Evolutionary conservation across 1,140 invertebrate genomes (phyloP).

Genomic region (Drosophila dunni): DNA sequence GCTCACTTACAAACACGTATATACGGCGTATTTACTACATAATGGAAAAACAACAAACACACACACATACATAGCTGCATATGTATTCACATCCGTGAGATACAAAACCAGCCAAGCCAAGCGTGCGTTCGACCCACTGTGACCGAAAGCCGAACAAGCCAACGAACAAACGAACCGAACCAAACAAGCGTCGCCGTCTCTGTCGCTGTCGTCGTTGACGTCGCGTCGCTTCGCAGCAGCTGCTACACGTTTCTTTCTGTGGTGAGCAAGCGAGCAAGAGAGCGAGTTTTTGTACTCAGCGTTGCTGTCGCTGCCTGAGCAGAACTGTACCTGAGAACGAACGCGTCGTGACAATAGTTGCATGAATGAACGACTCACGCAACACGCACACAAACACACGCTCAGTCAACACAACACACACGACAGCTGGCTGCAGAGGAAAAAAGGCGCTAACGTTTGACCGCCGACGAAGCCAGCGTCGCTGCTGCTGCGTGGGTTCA

Average conservation of each 20-base stretch:
- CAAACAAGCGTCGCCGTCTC: constrained; percentile 3
- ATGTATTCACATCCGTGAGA: constrained; percentile 71
- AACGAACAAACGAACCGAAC: constrained; percentile 36
- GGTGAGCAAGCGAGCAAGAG: constrained; percentile 17
- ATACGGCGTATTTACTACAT: constrained; percentile 71
- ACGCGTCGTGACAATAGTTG: constrained; percentile 59
- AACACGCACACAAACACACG: constrained; percentile 36
- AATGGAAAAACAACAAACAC: constrained; percentile 67
- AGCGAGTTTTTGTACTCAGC: constrained; percentile 1
- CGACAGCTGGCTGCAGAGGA: constrained; percentile 62
- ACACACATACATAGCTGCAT: constrained; percentile 27
- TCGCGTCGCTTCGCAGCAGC: constrained; percentile 29
- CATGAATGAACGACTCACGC: constrained; percentile 73
- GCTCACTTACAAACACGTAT: constrained; percentile 40
- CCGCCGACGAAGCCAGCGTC: constrained; percentile 37
- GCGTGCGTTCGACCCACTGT: constrained; percentile 70
- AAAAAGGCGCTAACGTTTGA: constrained; percentile 72
- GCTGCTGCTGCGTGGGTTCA: constrained; percentile 67
- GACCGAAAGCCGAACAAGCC: constrained; percentile 39
- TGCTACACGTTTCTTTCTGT: constrained; percentile 12
- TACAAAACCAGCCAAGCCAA: constrained; percentile 65
- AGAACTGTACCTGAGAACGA: constrained; percentile 78
- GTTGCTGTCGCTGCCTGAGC: constrained; percentile 38
- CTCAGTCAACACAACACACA: constrained; percentile 2
- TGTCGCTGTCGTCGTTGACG: neutral